Evolutionary conservation across 2,113 vertebrate species (phyloP), one percentile per base, ranked within the genome.

Genomic region (Oncorhynchus gorbuscha): DNA sequence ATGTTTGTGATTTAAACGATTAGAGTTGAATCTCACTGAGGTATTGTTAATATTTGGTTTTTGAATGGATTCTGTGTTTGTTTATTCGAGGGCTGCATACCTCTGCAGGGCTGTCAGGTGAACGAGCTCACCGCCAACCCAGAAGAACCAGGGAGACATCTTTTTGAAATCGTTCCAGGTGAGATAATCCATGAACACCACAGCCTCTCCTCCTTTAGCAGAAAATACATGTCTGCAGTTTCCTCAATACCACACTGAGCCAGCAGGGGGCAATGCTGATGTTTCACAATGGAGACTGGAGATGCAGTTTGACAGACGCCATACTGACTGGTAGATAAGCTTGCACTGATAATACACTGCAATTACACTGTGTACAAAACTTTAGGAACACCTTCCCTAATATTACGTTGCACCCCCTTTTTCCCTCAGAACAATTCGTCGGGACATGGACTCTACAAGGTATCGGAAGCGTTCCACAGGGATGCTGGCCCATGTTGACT

Each of bases 131-230:
- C 92, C 70, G 93, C 94, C 24, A 95, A 94, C 84, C 94, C 94
- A 0, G 96, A 98, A 13, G 96, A 97, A 73, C 92, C 93, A 64
- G 95, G 95, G 39, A 95, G 94, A 85, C 94, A 97, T 84, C 93
- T 97, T 7, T 97, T 98, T 88, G 96, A 97, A 87, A 97, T 98
- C 80, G 81, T 90, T 13, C 88, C 95, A 95, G 95, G 96, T 97
- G 92, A 88, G 93, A 18, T 18, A 45, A 32, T 61, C 67, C 30
- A 39, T 69, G 32, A 26, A 22, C 18, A 74, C 13, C 11, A 62
- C n/a, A 39, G 8, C 24, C 14, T 39, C 39, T 74, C 39, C 35
- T 26, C 3, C 51, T 28, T 67, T 67, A 39, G 24, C 28, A 30
- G 12, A 55, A 55, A 62, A 62, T 62, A 62, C 59, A n/a, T 9